Evolutionary conservation across 2,797 vertebrate species (phyloP).

Genomic region (Oryzias dopingdopingensis): DNA sequence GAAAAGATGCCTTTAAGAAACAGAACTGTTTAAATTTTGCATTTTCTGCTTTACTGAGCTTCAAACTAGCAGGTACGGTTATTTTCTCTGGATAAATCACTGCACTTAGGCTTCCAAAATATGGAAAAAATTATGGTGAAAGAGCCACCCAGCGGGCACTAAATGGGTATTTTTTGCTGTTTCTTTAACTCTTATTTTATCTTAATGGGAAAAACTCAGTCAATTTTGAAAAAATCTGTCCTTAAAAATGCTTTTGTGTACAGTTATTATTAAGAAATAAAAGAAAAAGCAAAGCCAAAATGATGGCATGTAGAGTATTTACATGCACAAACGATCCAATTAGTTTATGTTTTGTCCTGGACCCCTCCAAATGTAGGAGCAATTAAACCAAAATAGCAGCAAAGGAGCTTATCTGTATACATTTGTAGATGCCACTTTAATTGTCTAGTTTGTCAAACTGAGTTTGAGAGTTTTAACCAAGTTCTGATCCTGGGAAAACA

Average conservation of each 20-base stretch:
- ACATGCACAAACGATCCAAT: too few species aligned
- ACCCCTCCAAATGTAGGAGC: too few species aligned
- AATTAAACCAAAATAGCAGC: too few species aligned
- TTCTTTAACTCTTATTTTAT: neutral
- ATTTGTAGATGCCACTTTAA: neutral
- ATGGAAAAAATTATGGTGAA: slow-evolving; percentile 7
- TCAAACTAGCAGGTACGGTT: slow-evolving; percentile 30
- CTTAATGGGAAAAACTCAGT: neutral
- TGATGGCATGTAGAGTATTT: too few species aligned
- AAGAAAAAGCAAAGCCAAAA: too few species aligned
- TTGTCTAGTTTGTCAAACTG: slow-evolving; percentile 5
- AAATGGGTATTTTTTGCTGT: neutral
- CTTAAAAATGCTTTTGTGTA: too few species aligned
- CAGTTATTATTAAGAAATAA: too few species aligned
- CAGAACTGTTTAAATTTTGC: slow-evolving; percentile 39
- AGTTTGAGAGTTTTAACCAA: slow-evolving; percentile 12
- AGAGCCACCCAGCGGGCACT: neutral
- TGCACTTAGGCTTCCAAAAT: slow-evolving; percentile 4
- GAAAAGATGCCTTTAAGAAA: neutral
- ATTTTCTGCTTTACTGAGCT: slow-evolving; percentile 73
- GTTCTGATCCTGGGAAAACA: slow-evolving; percentile 36
- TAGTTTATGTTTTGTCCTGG: too few species aligned
- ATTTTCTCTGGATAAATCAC: slow-evolving; percentile 31
- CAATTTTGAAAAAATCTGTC: neutral
- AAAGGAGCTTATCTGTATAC: too few species aligned